phyloP scores from a whole-genome alignment of 2,888 invertebrate species.

The Cecidostiba fungosa region DNA sequence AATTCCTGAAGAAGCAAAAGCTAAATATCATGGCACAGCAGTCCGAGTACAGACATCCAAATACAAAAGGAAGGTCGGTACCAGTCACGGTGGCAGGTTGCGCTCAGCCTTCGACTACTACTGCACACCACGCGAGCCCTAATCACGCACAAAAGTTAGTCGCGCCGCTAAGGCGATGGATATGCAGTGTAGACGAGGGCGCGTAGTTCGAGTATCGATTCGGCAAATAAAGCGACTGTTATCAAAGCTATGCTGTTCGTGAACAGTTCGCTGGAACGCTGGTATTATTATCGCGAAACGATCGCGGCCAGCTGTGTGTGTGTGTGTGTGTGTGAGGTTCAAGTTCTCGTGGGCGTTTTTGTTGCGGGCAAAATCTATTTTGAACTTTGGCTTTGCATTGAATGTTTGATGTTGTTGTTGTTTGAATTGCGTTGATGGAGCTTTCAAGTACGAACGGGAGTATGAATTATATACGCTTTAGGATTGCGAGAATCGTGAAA shows the following conservation, averaged over 20 bases:
- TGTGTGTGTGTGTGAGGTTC: not conserved
- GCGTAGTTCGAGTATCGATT: slow-evolving; percentile 39
- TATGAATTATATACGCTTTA: too few species aligned
- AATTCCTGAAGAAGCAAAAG: slow-evolving; percentile 35
- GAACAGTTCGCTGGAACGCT: not conserved
- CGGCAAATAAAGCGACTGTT: slow-evolving; percentile 34
- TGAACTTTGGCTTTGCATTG: slow-evolving; percentile 1
- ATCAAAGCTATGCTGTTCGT: not conserved
- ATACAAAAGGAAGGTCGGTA: slow-evolving; percentile 64
- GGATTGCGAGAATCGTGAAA: too few species aligned
- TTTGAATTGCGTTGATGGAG: not conserved
- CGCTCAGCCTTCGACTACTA: slow-evolving; percentile 46
- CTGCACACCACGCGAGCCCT: slow-evolving; percentile 65
- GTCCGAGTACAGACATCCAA: not conserved
- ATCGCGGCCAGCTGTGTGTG: not conserved
- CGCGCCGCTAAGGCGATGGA: not conserved
- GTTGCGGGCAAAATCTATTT: not conserved
- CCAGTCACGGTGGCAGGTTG: slow-evolving; percentile 69
- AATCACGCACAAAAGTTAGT: slow-evolving; percentile 34
- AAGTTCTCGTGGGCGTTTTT: not conserved
- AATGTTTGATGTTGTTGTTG: slow-evolving; percentile 2
- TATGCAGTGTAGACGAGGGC: slow-evolving; percentile 53
- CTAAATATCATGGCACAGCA: not conserved
- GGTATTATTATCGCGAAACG: not conserved
- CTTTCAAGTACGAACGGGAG: not conserved